Percentiles rank a stretch among this genome's conserved stretches.
Conservation (phyloP, 2,113 vertebrate species). For the Alethe castanea region DNA sequence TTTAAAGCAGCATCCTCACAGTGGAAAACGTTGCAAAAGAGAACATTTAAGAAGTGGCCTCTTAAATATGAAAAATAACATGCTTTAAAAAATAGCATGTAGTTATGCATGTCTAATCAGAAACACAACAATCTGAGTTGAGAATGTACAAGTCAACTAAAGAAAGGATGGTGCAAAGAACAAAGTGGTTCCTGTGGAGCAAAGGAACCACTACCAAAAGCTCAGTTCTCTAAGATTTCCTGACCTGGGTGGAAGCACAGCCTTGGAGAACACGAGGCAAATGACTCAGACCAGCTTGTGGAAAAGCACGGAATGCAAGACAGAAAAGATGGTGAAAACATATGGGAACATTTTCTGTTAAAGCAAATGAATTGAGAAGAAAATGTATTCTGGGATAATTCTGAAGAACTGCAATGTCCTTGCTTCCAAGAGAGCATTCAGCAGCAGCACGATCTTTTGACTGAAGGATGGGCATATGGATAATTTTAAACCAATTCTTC, state of each 20-base stretch:
- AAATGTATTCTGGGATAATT: not conserved
- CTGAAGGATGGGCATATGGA: not conserved
- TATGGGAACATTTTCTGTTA: not conserved
- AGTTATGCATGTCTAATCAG: not conserved
- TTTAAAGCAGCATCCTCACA: not conserved
- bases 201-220: not conserved
- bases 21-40: not conserved
- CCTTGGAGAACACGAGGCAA: not conserved
- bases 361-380: not conserved
- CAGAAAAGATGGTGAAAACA: not conserved
- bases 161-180: not conserved
- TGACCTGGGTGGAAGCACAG: not conserved
- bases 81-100: not conserved
- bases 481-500: not conserved
- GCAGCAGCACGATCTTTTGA: not conserved
- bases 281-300: not conserved
- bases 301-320: not conserved
- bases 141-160: not conserved
- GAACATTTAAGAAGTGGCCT: not conserved
- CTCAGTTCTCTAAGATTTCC: not conserved
- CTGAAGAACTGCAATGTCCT: not conserved
- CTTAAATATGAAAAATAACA: not conserved
- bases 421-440: not conserved
- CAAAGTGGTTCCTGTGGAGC: not conserved
- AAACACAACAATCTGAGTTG: not conserved